phyloP scores from a whole-genome alignment of 2,888 invertebrate genomes.

The Drosophila neotestacea region DNA sequence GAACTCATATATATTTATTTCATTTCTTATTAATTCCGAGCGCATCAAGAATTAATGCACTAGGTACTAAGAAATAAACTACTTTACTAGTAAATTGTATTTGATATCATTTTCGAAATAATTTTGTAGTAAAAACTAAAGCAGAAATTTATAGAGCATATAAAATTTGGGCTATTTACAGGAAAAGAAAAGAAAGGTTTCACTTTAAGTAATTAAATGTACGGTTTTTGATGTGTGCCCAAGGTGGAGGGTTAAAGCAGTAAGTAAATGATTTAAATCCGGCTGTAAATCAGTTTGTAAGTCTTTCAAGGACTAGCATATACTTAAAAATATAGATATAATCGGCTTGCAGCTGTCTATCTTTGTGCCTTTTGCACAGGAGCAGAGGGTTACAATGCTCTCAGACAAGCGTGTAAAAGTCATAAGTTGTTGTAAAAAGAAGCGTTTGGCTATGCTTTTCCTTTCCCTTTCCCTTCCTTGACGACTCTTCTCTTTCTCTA shows the following conservation, averaged over 20 bases:
- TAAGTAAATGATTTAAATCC: slow-evolving; percentile 5
- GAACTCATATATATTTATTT: too few relatives aligned
- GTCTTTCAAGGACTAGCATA: neutral
- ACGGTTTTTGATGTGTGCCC: neutral
- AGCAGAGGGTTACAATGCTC: slow-evolving; percentile 7
- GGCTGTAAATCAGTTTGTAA: slow-evolving; percentile 1
- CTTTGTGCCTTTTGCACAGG: neutral
- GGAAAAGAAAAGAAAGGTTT: too few relatives aligned
- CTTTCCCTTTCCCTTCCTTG: neutral
- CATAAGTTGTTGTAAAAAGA: slow-evolving; percentile 13
- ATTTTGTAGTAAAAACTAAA: too few relatives aligned
- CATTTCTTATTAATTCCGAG: too few relatives aligned
- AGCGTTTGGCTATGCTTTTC: slow-evolving; percentile 7
- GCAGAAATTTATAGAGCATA: too few relatives aligned
- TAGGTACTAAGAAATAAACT: too few relatives aligned
- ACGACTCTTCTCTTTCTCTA: neutral
- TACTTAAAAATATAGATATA: slow-evolving; percentile 1
- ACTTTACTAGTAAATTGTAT: too few relatives aligned
- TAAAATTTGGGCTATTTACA: too few relatives aligned
- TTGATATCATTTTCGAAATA: too few relatives aligned
- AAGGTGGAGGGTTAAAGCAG: neutral
- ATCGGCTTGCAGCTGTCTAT: slow-evolving; percentile 28
- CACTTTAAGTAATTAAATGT: neutral
- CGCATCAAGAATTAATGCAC: too few relatives aligned
- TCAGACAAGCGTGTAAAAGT: slow-evolving; percentile 27